Conservation (phyloP, 2,113 vertebrate species). For the Felis chaus region DNA sequence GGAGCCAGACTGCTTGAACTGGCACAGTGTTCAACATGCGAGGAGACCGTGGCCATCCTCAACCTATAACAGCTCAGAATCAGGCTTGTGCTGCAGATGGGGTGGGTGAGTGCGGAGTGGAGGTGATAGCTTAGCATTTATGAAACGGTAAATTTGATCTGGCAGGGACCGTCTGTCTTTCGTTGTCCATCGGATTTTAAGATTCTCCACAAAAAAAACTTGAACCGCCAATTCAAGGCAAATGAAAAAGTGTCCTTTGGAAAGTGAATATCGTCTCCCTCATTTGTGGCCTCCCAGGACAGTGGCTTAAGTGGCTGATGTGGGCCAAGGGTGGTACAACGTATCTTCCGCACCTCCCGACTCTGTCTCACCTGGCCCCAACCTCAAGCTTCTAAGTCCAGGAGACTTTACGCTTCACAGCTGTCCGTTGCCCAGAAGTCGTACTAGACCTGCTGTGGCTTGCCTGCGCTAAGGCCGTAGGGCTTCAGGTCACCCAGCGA, state of each 20-base stretch:
- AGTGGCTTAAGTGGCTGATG: not conserved
- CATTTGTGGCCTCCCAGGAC: not conserved
- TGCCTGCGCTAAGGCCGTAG: not conserved
- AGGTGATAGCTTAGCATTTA: not conserved
- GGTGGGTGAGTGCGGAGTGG: too few species aligned
- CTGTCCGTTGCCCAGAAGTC: not conserved
- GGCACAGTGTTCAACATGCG: not conserved
- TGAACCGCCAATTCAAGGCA: not conserved
- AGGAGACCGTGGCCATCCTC: not conserved
- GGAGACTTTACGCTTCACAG: too few species aligned
- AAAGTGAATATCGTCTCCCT: not conserved
- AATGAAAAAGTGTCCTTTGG: not conserved
- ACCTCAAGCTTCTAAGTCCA: not conserved
- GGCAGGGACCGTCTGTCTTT: not conserved
- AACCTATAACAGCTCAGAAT: not conserved
- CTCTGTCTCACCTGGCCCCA: not conserved
- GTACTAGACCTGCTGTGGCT: not conserved
- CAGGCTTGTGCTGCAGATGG: not conserved
- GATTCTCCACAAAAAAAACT: not conserved
- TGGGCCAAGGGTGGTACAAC: not conserved
- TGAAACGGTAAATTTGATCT: not conserved
- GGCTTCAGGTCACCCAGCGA: not conserved
- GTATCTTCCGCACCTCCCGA: accelerated
- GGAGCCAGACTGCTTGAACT: not conserved
- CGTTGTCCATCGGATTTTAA: not conserved